A percentile compares a stretch with the other conserved stretches of the same genome.
phyloP scores from a whole-genome alignment of 2,113 vertebrate species.

The Pandion haliaetus region DNA sequence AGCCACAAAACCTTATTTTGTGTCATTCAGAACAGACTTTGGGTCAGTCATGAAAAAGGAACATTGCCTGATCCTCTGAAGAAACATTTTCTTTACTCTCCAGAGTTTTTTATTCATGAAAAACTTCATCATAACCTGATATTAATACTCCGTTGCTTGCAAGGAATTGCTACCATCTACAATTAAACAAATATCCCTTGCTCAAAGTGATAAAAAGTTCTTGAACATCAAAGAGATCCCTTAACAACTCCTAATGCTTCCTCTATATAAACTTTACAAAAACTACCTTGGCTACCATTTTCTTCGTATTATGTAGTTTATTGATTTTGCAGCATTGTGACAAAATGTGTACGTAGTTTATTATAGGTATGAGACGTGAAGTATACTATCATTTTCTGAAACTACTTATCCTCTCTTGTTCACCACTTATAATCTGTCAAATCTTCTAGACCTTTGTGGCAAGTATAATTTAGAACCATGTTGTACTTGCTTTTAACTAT shows the following conservation, averaged over 20 bases:
- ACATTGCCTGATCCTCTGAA: neutral
- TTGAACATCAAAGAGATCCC: neutral
- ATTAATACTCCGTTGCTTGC: neutral
- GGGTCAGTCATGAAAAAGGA: neutral
- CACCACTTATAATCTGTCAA: constrained; percentile 69
- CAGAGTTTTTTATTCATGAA: neutral
- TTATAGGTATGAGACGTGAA: constrained; percentile 44
- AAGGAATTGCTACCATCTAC: neutral
- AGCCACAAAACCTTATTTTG: neutral
- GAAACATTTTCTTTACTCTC: neutral
- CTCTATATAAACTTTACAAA: neutral
- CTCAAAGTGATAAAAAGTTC: neutral
- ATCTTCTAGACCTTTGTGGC: constrained; percentile 67
- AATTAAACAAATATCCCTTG: neutral
- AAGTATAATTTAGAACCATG: constrained; percentile 78
- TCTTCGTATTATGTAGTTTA: neutral
- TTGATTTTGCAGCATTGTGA: constrained; percentile 47
- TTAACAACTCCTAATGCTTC: constrained; percentile 1
- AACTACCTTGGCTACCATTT: neutral
- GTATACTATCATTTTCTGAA: constrained; percentile 60
- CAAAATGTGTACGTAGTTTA: constrained; percentile 18
- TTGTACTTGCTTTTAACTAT: constrained; percentile 70
- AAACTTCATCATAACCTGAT: neutral
- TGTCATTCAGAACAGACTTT: neutral
- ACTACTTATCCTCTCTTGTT: constrained; percentile 69